phyloP scores from a whole-genome alignment of 2,797 vertebrate species.

The Sylvilagus floridanus region DNA sequence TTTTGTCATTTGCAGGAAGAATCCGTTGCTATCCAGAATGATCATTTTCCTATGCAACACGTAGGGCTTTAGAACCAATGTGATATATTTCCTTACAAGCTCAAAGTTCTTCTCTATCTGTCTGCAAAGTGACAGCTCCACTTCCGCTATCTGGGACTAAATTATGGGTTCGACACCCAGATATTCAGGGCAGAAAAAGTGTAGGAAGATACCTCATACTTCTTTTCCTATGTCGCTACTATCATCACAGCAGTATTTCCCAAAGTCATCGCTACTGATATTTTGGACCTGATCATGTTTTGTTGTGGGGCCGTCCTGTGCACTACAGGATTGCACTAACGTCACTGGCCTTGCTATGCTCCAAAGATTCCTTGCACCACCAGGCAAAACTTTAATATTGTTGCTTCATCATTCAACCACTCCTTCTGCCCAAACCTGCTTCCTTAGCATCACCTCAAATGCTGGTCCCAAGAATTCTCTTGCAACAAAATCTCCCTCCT shows the following conservation, averaged over 20 bases:
- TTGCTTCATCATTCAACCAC: accelerated
- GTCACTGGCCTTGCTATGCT: not conserved
- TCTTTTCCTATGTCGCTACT: not conserved
- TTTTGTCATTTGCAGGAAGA: not conserved
- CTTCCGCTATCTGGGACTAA: not conserved
- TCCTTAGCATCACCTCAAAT: not conserved
- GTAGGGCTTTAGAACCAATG: not conserved
- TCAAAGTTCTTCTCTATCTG: not conserved
- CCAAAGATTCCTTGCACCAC: not conserved
- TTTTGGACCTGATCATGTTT: not conserved
- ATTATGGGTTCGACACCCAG: not conserved
- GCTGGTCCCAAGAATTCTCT: not conserved
- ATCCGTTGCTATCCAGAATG: not conserved
- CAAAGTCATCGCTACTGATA: not conserved
- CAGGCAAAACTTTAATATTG: not conserved
- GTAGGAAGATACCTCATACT: not conserved
- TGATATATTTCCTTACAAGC: not conserved
- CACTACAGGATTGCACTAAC: not conserved
- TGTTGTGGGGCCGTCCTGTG: not conserved
- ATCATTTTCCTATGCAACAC: not conserved
- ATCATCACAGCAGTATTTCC: not conserved
- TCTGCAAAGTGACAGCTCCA: not conserved
- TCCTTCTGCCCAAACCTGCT: not conserved
- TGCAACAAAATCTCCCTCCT: not conserved
- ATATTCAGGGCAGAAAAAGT: not conserved